Conservation (phyloP, 2,113 vertebrate species). For the Taxidea taxus region DNA sequence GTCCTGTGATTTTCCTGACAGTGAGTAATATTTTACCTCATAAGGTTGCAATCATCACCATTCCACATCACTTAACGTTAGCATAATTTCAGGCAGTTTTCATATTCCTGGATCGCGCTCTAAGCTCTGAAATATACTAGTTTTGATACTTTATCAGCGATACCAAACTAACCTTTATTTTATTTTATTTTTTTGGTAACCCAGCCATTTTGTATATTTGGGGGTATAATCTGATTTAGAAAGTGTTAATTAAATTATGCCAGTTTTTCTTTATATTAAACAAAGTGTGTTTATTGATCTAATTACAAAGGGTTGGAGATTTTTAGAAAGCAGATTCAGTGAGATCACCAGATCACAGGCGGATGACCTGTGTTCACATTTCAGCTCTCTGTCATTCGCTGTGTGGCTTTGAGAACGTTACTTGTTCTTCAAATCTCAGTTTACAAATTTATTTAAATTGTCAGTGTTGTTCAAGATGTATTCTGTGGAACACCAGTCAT, state of each 20-base stretch:
- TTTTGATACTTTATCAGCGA: slow-evolving; percentile 34
- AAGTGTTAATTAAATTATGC: slow-evolving; percentile 14
- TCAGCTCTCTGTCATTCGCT: neutral
- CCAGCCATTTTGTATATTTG: neutral
- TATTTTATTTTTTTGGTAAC: neutral
- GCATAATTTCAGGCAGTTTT: slow-evolving; percentile 29
- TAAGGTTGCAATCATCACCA: slow-evolving; percentile 23
- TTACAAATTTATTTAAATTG: slow-evolving; percentile 8
- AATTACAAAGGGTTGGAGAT: neutral
- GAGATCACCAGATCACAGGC: neutral
- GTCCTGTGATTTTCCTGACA: slow-evolving; percentile 47
- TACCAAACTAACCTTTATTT: neutral
- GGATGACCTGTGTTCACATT: neutral
- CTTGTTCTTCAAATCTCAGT: slow-evolving; percentile 7
- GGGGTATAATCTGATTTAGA: neutral
- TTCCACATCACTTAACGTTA: slow-evolving; percentile 45
- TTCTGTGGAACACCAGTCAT: neutral
- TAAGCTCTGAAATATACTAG: slow-evolving; percentile 9
- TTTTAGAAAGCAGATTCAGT: neutral
- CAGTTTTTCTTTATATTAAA: slow-evolving; percentile 21
- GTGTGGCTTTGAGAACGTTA: neutral
- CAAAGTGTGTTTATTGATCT: slow-evolving; percentile 20
- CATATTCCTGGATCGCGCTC: neutral
- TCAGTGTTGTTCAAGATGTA: neutral
- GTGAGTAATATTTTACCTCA: slow-evolving; percentile 13